Base-by-base conservation (phyloP, 2,797 vertebrate genomes). In the Harpagifer antarcticus region DNA sequence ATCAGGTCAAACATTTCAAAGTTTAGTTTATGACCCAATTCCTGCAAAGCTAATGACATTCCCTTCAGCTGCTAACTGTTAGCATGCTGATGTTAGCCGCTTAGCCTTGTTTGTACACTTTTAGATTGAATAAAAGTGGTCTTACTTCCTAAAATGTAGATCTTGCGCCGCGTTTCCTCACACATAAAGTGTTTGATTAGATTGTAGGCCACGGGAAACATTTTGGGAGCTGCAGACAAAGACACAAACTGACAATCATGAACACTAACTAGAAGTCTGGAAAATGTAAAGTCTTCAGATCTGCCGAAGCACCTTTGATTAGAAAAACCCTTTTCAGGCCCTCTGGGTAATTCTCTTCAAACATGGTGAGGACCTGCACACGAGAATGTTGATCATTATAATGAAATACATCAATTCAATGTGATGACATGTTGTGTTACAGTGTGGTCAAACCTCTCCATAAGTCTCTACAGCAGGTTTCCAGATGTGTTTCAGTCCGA, bases 291-390 rank as follows among this genome's bases (percentile, higher is more conserved):
- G 48, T 1, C 10, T 2, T 9, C 0, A 9, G 63, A 40, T 12
- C 5, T 15, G 12, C 27, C 57, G 16, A 52, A 10, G 9, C 61
- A 97, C 98, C 96, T 96, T 98, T 99, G 82, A 99, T 95, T 0
- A 99, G 82, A 82, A 98, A 95, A 45, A 99, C 87, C 57, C 79
- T 91, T 86, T 97, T 99, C 74, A 99, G 94, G n/a, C 93, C 96
- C 78, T 99, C 98, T 0, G 98, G 98, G 54, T 96, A 99, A 65
- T 99, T 99, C 47, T 99, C 97, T 81, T 99, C 98, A 45, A 97
- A 97, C 97, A 99, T 98, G 84, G 95, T 90, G 82, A 99, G 95
- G 68, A 98, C 87, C 98, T 99, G 33, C 6, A 76, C 4, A 59
- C 6, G 5, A 54, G 27, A 33, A 6, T 0, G 15, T 12, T 1